A percentile compares a stretch with the other conserved stretches of the same genome.
phyloP scores from a whole-genome alignment of 2,888 invertebrate species.

The Villa cingulata region DNA sequence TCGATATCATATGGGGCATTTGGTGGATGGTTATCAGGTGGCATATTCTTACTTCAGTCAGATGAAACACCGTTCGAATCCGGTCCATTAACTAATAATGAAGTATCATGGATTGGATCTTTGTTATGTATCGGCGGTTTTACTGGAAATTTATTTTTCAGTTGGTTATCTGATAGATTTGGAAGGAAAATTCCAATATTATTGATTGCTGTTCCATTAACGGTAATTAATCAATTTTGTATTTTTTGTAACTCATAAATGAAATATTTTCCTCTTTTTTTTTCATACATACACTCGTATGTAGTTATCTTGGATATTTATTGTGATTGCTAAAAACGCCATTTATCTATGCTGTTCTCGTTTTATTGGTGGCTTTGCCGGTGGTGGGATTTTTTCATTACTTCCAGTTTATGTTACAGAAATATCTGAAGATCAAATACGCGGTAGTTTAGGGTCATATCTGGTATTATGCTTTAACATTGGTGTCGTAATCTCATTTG shows the following conservation, averaged over 20 bases:
- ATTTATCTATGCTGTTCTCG: conserved; percentile 22
- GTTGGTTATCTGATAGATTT: conserved; percentile 27
- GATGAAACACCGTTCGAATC: conserved; percentile 23
- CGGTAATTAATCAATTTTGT: conserved; percentile 25
- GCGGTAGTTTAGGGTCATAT: conserved; percentile 29
- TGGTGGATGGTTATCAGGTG: conserved; percentile 31
- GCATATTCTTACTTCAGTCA: conserved; percentile 26
- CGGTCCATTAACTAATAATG: conserved; percentile 24
- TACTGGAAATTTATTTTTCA: conserved; percentile 26
- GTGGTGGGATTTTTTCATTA: conserved; percentile 25
- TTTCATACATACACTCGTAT: no score
- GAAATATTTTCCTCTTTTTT: background rate
- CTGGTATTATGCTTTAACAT: conserved; percentile 27
- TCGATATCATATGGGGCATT: conserved; percentile 28
- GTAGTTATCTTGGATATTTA: conserved; percentile 27
- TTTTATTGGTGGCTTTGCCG: conserved; percentile 25
- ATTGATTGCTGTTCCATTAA: conserved; percentile 22
- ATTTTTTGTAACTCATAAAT: no score
- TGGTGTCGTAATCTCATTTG: conserved; percentile 26
- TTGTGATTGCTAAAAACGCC: conserved; percentile 23
- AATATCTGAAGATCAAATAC: conserved; percentile 29
- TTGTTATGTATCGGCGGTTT: conserved; percentile 28
- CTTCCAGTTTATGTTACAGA: conserved; percentile 29
- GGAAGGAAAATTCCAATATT: conserved; percentile 26
- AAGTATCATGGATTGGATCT: conserved; percentile 32